Evolutionary conservation across 2,113 vertebrate species (phyloP), one percentile per base, ranked within the genome.

Genomic region (Cheilinus undulatus): DNA sequence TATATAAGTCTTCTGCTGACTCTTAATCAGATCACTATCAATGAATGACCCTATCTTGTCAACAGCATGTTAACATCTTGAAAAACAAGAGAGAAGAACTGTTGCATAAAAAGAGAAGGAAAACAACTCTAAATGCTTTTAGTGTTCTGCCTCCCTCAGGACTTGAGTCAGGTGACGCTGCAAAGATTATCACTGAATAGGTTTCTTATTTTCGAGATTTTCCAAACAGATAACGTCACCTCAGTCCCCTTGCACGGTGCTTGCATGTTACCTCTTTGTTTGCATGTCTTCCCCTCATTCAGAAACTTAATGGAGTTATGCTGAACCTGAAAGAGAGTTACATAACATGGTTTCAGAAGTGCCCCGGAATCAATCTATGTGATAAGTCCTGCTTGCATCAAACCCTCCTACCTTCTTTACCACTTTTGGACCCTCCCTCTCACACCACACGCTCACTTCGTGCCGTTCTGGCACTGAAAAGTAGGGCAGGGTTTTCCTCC

Each of bases 401-500:
- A 23, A 13, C 22, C 17, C 7, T 52, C 9, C 23, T 27, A 27
- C 23, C 50, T 27, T 27, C 10, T 12, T 12, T 23, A 45, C 42
- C 52, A 52, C 69, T 67, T 56, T 74, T 6, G 10, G 73, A 78
- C 76, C 62, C 68, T 52, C 79, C 62, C 68, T 49, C 73, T 68
- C 86, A 65, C 69, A 69, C 72, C 88, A 84, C 85, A 73, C 52
- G 20, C 73, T 86, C 80, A n/a, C 74, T 86, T 72, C 82, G 75
- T 93, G 87, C 86, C 58, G 43, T 65, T 87, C 84, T 92, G 90
- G 89, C 89, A 78, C 22, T 13, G 57, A 73, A 85, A 92, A 90
- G 77, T 90, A 88, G 91, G 86, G 62, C 90, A 93, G 92, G 92
- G 89, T 90, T 93, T 93, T 91, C 87, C 85, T 87, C 76, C 86